Evolutionary conservation across 2,113 vertebrate genomes (phyloP).

Genomic region (Scophthalmus maximus): DNA sequence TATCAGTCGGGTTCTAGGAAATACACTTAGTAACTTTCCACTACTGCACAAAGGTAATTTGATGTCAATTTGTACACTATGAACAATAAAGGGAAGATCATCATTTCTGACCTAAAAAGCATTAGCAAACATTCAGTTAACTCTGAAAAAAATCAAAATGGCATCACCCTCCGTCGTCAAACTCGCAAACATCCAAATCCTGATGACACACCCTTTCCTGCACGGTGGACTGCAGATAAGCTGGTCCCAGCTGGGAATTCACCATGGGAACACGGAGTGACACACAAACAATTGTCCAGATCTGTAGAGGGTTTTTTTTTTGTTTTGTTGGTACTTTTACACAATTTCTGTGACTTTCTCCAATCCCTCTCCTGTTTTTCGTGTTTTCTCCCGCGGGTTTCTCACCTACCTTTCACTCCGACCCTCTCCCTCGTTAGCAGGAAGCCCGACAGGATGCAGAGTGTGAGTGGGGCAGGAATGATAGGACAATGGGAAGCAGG

Average conservation of each 20-base stretch:
- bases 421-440: constrained; percentile 56
- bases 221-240: constrained; percentile 76
- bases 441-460: constrained; percentile 83
- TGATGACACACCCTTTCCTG: constrained; percentile 81
- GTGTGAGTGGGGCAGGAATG: constrained; percentile 79
- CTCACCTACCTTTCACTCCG: constrained; percentile 1
- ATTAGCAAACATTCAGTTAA: constrained; percentile 16
- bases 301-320: constrained; percentile 16
- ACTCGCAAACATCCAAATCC: constrained; percentile 69
- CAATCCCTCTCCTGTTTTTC: constrained; percentile 24
- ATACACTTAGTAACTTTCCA: neutral
- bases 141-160: constrained; percentile 57
- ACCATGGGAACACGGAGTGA: constrained; percentile 29
- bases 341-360: constrained; percentile 21
- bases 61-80: constrained; percentile 1
- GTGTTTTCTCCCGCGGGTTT: constrained; percentile 6
- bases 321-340: constrained; percentile 42
- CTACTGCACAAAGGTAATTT: neutral
- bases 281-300: constrained; percentile 31
- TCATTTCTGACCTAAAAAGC: constrained; percentile 17
- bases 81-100: constrained; percentile 51
- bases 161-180: constrained; percentile 54
- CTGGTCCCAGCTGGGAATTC: constrained; percentile 62
- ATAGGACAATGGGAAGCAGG: constrained; percentile 85
- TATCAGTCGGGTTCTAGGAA: no score